Percentiles rank a stretch among this genome's conserved stretches.
Conservation (phyloP, 2,888 invertebrate species). For the Liodrosophila aerea region DNA sequence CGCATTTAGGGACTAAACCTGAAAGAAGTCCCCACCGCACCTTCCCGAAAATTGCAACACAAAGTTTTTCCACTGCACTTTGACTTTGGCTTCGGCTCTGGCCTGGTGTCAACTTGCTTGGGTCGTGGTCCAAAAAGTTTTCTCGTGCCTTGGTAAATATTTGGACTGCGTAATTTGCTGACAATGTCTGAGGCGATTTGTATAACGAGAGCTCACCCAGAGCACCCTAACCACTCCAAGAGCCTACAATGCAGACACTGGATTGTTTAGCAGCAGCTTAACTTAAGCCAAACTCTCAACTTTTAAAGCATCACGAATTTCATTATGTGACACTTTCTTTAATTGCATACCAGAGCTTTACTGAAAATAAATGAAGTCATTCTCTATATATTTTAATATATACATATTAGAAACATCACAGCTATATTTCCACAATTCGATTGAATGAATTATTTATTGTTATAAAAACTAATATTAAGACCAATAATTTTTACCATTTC, state of each 20-base stretch:
- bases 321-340: too few species aligned
- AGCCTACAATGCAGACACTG: too few species aligned
- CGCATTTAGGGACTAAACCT: slow-evolving; percentile 33
- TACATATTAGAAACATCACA: too few species aligned
- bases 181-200: slow-evolving; percentile 53
- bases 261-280: neutral
- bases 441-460: too few species aligned
- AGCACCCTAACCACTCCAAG: slow-evolving; percentile 7
- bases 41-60: slow-evolving; percentile 61
- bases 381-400: too few species aligned
- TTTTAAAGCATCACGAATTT: neutral
- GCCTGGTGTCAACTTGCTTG: slow-evolving; percentile 66
- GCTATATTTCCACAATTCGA: too few species aligned
- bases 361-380: too few species aligned
- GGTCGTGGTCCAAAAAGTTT: slow-evolving; percentile 61
- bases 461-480: too few species aligned
- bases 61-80: slow-evolving; percentile 61
- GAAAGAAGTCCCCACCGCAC: neutral
- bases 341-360: too few species aligned
- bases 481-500: too few species aligned
- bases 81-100: slow-evolving; percentile 49
- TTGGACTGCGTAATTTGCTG: slow-evolving; percentile 67
- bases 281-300: neutral
- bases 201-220: slow-evolving; percentile 21
- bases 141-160: slow-evolving; percentile 58